Conservation (phyloP, 1,140 invertebrate species). For the Drosophila trapezifrons region DNA sequence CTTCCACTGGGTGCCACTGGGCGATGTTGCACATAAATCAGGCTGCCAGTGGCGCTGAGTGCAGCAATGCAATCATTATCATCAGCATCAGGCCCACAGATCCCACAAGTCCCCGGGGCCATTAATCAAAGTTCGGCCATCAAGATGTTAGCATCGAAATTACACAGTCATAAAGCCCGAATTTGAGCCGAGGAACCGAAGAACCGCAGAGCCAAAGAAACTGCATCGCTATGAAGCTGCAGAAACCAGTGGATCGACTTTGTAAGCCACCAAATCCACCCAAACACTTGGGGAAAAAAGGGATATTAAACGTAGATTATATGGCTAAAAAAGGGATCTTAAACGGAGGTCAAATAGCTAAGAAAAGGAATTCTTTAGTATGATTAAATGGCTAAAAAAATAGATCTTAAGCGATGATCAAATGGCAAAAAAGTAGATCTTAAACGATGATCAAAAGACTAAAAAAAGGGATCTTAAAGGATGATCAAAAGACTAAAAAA, state of each 20-base stretch:
- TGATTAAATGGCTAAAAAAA: background rate
- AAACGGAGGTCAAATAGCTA: too few relatives aligned
- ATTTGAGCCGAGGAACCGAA: constrained; percentile 2
- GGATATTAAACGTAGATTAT: background rate
- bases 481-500: too few relatives aligned
- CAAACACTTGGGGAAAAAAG: background rate
- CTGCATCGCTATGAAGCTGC: background rate
- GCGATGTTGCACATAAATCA: constrained; percentile 31
- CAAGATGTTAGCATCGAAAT: constrained; percentile 53
- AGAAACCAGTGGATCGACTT: background rate
- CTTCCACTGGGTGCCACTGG: background rate
- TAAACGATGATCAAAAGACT: too few relatives aligned
- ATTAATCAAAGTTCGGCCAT: constrained; percentile 53
- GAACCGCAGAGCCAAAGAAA: background rate
- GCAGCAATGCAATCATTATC: constrained; percentile 30
- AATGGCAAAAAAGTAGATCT: background rate
- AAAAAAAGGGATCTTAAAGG: too few relatives aligned
- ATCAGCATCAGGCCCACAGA: constrained; percentile 12
- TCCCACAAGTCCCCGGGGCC: constrained; percentile 14
- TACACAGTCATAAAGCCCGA: constrained; percentile 42
- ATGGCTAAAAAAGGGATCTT: too few relatives aligned
- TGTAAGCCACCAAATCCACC: background rate
- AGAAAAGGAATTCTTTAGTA: too few relatives aligned
- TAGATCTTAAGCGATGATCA: background rate
- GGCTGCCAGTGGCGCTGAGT: constrained; percentile 37